Evolutionary conservation across 2,797 vertebrate species (phyloP).

Genomic region (Fringilla coelebs): DNA sequence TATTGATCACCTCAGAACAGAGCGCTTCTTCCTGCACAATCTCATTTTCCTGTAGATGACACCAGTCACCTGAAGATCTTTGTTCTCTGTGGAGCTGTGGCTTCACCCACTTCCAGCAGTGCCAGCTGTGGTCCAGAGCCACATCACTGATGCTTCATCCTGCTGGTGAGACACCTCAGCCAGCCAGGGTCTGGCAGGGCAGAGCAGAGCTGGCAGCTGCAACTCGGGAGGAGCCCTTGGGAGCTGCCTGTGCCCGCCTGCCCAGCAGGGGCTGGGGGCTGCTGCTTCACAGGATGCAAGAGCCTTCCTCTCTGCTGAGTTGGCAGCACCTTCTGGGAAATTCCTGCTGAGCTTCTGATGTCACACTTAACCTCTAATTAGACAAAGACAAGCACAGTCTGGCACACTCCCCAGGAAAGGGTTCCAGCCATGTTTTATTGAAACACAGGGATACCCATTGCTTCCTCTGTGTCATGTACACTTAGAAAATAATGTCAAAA

Average conservation of each 20-base stretch:
- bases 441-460: neutral
- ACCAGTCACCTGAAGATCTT: neutral
- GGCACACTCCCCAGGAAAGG: neutral
- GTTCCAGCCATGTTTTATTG: neutral
- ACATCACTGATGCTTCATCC: neutral
- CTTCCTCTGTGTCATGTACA: neutral
- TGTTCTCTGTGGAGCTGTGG: neutral
- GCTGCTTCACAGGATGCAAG: neutral
- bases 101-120: neutral
- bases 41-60: neutral
- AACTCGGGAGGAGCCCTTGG: neutral
- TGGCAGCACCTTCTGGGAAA: slow-evolving; percentile 2
- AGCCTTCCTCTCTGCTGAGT: neutral
- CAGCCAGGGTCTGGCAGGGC: neutral
- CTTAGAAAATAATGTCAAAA: neutral
- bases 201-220: neutral
- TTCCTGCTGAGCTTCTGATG: neutral
- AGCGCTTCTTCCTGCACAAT: neutral
- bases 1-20: neutral
- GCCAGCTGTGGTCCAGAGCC: neutral
- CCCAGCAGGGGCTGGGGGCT: neutral
- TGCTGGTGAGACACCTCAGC: neutral
- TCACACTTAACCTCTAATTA: slow-evolving; percentile 23
- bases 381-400: neutral
- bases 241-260: neutral